These are phyloP conservation scores for Morpho deidamia DNA, from an alignment of 2,888 invertebrate genomes.

Conservation along the genomic window DNA sequence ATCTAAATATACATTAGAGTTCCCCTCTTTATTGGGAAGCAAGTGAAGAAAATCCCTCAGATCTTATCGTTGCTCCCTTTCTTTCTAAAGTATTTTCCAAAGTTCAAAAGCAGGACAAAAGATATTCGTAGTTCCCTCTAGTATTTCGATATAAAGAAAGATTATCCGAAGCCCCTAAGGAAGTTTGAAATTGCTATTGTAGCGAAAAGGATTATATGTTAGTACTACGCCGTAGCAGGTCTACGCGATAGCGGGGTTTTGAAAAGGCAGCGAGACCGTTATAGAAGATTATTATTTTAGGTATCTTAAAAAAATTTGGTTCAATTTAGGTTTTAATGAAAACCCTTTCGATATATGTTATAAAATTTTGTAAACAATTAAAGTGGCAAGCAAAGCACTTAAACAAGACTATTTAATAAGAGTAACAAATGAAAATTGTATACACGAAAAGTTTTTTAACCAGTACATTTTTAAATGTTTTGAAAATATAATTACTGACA, in stretches of 20 bases:
- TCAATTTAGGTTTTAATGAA: too few species aligned
- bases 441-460: too few species aligned
- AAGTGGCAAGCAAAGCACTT: too few species aligned
- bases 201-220: conserved; percentile 80
- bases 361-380: too few species aligned
- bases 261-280: conserved; percentile 4
- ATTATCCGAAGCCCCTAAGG: conserved; percentile 79
- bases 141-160: conserved; percentile 77
- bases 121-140: conserved; percentile 51
- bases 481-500: too few species aligned
- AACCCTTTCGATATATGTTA: too few species aligned
- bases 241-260: conserved; percentile 54
- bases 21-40: conserved; percentile 74
- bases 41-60: conserved; percentile 63
- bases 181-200: conserved; percentile 80
- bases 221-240: conserved; percentile 72
- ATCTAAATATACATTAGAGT: conserved; percentile 76
- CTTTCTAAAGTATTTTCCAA: conserved; percentile 21
- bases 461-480: too few species aligned
- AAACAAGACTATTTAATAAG: too few species aligned
- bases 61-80: conserved; percentile 40
- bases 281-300: too few species aligned
- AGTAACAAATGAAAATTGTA: too few species aligned
- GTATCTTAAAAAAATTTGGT: too few species aligned
- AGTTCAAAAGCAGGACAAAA: conserved; percentile 40